Conservation (phyloP, 2,888 invertebrate genomes). For the Sericinus montela region DNA sequence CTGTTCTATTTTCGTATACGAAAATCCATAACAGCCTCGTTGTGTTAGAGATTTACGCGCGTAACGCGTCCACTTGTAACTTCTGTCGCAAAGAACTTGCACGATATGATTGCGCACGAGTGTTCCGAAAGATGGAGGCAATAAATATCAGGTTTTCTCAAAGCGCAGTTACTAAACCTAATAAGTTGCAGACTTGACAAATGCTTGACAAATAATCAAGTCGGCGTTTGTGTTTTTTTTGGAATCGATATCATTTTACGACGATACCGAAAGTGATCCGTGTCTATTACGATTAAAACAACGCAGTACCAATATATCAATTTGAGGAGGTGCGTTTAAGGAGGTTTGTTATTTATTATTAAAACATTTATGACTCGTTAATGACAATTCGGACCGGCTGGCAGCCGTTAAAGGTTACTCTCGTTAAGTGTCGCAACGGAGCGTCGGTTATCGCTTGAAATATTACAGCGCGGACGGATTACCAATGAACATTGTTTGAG, state of each 20-base stretch:
- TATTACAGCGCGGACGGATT: conserved; percentile 31
- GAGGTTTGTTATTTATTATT: conserved; percentile 59
- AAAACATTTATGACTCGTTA: conserved; percentile 55
- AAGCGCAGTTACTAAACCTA: conserved; percentile 60
- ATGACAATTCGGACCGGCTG: conserved; percentile 70
- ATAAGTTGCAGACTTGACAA: conserved; percentile 52
- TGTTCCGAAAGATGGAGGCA: conserved; percentile 55
- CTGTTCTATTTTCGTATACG: conserved; percentile 37
- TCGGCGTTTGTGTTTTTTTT: conserved; percentile 23
- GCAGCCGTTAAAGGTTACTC: conserved; percentile 72
- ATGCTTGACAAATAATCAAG: conserved; percentile 57
- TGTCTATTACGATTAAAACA: conserved; percentile 36
- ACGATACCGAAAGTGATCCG: not conserved
- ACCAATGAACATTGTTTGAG: conserved; percentile 10
- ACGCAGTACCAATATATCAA: conserved; percentile 31
- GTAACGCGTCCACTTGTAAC: conserved; percentile 24
- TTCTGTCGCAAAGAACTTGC: conserved; percentile 38
- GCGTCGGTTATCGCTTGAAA: conserved; percentile 45
- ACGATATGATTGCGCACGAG: conserved; percentile 41
- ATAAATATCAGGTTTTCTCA: conserved; percentile 65
- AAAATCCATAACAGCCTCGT: conserved; percentile 24
- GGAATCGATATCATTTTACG: conserved; percentile 14
- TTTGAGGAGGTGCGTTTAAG: conserved; percentile 49
- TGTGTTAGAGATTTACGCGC: conserved; percentile 2
- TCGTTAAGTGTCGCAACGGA: conserved; percentile 68